phyloP scores from a whole-genome alignment of 2,888 invertebrate species.

The Eupithecia abbreviata region DNA sequence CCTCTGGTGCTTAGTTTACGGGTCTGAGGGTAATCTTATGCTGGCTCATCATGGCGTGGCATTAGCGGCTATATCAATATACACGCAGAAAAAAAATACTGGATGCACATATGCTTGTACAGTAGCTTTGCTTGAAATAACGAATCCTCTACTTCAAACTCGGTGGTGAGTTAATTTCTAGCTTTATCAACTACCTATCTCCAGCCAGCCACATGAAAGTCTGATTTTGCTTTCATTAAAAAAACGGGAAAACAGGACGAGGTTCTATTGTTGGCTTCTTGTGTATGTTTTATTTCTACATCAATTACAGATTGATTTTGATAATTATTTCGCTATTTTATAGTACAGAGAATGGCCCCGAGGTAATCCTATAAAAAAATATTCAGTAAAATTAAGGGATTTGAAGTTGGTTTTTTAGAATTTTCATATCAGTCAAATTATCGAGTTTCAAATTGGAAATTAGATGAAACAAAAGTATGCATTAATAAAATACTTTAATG shows the following conservation, averaged over 20 bases:
- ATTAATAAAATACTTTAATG: background rate
- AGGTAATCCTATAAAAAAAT: too few species aligned
- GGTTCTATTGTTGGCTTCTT: too few species aligned
- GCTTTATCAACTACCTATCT: too few species aligned
- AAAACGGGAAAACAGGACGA: too few species aligned
- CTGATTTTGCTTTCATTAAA: background rate
- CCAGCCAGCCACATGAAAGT: too few species aligned
- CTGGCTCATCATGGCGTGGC: constrained; percentile 82
- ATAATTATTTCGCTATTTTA: too few species aligned
- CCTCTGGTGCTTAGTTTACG: constrained; percentile 82
- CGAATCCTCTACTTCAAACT: constrained; percentile 85
- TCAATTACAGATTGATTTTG: too few species aligned
- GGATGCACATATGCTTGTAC: constrained; percentile 83
- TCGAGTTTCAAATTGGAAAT: background rate
- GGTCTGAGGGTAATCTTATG: constrained; percentile 80
- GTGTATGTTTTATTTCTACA: too few species aligned
- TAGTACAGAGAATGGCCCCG: too few species aligned
- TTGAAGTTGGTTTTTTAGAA: too few species aligned
- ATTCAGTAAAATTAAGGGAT: too few species aligned
- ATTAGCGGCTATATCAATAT: constrained; percentile 76
- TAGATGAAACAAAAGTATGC: background rate
- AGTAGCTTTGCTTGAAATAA: constrained; percentile 83
- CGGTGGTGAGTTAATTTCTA: constrained; percentile 75
- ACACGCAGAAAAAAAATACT: constrained; percentile 76
- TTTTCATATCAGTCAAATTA: too few species aligned